Evolutionary conservation across 2,113 vertebrate genomes (phyloP).

Genomic region (Charadrius vociferus): DNA sequence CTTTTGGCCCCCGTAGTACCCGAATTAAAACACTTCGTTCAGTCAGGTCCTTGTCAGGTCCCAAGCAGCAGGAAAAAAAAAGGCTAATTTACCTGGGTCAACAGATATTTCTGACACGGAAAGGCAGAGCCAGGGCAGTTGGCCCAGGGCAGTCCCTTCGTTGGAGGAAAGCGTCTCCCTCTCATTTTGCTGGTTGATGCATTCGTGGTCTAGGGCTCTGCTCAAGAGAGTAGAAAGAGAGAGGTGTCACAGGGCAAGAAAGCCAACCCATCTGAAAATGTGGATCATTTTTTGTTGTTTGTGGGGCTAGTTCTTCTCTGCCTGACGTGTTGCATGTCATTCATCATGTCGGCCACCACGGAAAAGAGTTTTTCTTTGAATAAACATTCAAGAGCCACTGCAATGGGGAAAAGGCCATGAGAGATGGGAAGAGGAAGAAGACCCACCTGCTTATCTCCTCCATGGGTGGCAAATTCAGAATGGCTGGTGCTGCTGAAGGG

Average conservation of each 20-base stretch:
- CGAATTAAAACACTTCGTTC: neutral
- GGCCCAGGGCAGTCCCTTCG: neutral
- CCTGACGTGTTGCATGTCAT: neutral
- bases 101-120: neutral
- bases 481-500: neutral
- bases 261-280: neutral
- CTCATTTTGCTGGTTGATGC: neutral
- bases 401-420: neutral
- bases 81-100: neutral
- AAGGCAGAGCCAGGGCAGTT: neutral
- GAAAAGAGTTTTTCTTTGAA: neutral
- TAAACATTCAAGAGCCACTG: neutral
- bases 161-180: neutral
- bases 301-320: neutral
- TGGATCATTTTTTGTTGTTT: neutral
- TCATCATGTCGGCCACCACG: neutral
- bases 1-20: slow-evolving; percentile 13
- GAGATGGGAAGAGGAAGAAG: neutral
- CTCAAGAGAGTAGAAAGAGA: neutral
- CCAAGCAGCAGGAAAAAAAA: neutral
- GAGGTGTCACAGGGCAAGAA: neutral
- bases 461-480: neutral
- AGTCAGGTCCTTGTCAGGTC: neutral
- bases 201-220: neutral
- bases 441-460: neutral